Percentiles rank a stretch among this genome's conserved stretches.
phyloP scores from a whole-genome alignment of 2,113 vertebrate species.

The Chionodraco myersi region DNA sequence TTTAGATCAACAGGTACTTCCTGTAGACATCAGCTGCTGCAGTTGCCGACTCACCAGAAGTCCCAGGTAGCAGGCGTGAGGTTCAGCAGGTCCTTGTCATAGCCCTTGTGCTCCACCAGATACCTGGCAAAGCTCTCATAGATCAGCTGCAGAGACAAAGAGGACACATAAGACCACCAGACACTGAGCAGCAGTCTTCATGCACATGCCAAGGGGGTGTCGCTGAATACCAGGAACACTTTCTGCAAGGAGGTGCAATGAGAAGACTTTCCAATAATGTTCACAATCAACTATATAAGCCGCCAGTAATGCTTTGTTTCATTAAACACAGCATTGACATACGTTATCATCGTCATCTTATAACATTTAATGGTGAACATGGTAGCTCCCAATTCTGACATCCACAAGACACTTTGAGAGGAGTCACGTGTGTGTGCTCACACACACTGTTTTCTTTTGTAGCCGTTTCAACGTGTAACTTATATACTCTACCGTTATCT shows the following conservation, averaged over 20 bases:
- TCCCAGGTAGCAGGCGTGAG: slow-evolving; percentile 90
- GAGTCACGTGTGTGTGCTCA: no score
- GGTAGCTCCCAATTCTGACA: no score
- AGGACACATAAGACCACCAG: neutral
- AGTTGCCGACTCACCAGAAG: slow-evolving; percentile 89
- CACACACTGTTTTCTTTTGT: neutral
- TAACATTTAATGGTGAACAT: neutral
- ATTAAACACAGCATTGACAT: neutral
- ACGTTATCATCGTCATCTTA: neutral
- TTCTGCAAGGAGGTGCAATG: neutral
- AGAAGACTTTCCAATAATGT: neutral
- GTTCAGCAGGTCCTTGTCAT: slow-evolving; percentile 89
- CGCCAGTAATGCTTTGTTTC: neutral
- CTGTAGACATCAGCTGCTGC: neutral
- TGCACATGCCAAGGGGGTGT: neutral
- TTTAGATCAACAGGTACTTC: neutral
- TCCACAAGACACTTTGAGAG: neutral
- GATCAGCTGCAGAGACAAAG: slow-evolving; percentile 86
- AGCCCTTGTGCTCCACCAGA: slow-evolving; percentile 91
- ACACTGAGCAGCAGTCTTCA: neutral
- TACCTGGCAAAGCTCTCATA: slow-evolving; percentile 95
- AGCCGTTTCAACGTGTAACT: neutral
- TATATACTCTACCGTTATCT: neutral
- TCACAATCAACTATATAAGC: no score
- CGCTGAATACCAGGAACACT: neutral